Evolutionary conservation across 2,888 invertebrate species (phyloP).

Genomic region (Drosophila meridionalis): DNA sequence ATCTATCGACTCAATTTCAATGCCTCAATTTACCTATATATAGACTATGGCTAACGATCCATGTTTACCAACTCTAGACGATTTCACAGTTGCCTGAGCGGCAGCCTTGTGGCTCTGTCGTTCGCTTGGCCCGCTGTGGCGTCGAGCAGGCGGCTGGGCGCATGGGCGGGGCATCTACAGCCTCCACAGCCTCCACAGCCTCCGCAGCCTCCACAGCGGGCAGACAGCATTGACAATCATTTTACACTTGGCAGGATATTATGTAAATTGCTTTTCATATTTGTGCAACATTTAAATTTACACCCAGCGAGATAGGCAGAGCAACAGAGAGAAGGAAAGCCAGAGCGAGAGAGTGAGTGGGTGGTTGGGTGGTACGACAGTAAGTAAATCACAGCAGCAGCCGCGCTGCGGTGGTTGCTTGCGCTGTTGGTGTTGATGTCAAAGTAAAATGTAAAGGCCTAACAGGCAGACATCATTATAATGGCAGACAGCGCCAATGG

Average conservation of each 20-base stretch:
- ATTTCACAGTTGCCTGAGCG: constrained; percentile 28
- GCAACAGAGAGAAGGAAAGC: constrained; percentile 6
- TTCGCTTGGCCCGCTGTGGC: constrained; percentile 4
- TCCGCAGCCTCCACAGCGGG: not conserved
- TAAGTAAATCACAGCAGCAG: constrained; percentile 55
- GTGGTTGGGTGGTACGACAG: constrained; percentile 26
- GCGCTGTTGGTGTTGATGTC: constrained; percentile 63
- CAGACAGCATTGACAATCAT: constrained; percentile 77
- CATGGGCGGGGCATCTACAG: not conserved
- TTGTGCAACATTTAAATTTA: constrained; percentile 81
- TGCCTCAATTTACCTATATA: not conserved
- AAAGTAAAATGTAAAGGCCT: constrained; percentile 73
- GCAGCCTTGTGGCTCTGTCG: constrained; percentile 16
- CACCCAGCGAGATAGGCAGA: constrained; percentile 36
- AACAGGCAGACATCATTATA: constrained; percentile 75
- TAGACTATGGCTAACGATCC: not conserved
- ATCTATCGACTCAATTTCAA: not conserved
- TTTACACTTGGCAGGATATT: constrained; percentile 81
- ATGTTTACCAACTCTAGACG: constrained; percentile 23
- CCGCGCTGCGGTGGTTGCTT: constrained; percentile 27
- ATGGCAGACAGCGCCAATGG: constrained; percentile 61
- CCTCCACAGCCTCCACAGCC: not conserved
- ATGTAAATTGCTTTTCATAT: constrained; percentile 82
- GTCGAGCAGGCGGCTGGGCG: constrained; percentile 4
- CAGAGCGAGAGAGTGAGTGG: not conserved